Conservation (phyloP, 1,140 invertebrate genomes). For the Bombus impatiens region DNA sequence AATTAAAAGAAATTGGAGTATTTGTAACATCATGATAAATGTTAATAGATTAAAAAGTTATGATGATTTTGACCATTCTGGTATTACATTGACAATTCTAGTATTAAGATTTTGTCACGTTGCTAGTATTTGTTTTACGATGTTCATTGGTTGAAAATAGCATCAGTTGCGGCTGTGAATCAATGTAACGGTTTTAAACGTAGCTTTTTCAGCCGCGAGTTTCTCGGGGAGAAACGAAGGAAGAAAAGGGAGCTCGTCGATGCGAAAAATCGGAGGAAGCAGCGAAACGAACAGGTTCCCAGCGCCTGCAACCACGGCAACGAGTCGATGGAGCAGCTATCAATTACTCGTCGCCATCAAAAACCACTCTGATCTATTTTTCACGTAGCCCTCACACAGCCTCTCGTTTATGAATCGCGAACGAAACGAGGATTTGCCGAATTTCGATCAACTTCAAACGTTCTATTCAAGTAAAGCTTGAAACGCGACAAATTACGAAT, state of each 20-base stretch:
- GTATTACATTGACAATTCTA: too few species aligned
- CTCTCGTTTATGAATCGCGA: slow-evolving; percentile 54
- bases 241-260: slow-evolving; percentile 44
- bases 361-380: slow-evolving; percentile 73
- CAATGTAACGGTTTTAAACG: slow-evolving; percentile 31
- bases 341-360: slow-evolving; percentile 71
- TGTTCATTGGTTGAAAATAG: slow-evolving; percentile 16
- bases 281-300: slow-evolving; percentile 14
- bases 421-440: neutral
- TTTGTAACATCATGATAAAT: too few species aligned
- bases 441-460: neutral
- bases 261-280: slow-evolving; percentile 61
- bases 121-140: neutral
- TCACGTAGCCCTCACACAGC: slow-evolving; percentile 54
- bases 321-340: slow-evolving; percentile 66
- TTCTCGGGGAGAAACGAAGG: neutral
- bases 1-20: too few species aligned
- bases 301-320: slow-evolving; percentile 22
- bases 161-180: slow-evolving; percentile 22
- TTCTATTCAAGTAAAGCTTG: neutral
- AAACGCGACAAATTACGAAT: too few species aligned
- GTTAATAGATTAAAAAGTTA: too few species aligned
- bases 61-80: too few species aligned
- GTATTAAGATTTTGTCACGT: too few species aligned
- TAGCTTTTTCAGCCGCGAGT: neutral